phyloP scores from a whole-genome alignment of 30 jellyfish, hydroid and myxozoan species.

The Clytia hemisphaerica region DNA sequence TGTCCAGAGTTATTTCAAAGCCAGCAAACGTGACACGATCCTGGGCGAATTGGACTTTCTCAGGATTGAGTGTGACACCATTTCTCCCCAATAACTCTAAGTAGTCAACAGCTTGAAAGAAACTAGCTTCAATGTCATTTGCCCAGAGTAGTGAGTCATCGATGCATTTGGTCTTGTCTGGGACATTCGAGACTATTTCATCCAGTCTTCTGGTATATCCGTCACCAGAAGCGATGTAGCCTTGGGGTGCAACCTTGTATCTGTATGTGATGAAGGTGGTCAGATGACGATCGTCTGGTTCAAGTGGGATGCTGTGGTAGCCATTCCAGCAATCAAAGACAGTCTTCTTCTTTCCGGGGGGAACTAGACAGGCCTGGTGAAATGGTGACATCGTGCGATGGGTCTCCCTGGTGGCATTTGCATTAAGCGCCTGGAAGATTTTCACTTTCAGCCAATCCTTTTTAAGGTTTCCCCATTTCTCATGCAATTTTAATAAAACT shows the following conservation, averaged over 20 bases:
- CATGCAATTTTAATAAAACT: no score
- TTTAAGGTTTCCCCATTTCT: no score
- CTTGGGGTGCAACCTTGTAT: constrained; percentile 4
- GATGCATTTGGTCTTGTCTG: constrained; percentile 10
- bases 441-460: no score
- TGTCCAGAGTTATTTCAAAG: constrained; percentile 18
- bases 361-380: no score
- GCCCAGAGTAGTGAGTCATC: constrained; percentile 26
- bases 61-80: constrained; percentile 13
- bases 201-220: constrained; percentile 11
- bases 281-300: constrained; percentile 9
- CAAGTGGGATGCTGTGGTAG: constrained; percentile 27
- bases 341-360: no score
- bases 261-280: constrained; percentile 9
- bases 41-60: neutral
- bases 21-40: constrained; percentile 24
- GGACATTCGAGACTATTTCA: constrained; percentile 16
- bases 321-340: constrained; percentile 12
- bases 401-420: no score
- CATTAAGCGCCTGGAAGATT: no score
- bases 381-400: no score
- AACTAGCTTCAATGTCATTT: constrained; percentile 10
- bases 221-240: constrained; percentile 12
- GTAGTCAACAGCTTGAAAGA: constrained; percentile 21
- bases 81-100: neutral